Percentiles rank a stretch among this genome's conserved stretches.
Conservation (phyloP, 2,888 invertebrate genomes). For the Leptopilina myrica region DNA sequence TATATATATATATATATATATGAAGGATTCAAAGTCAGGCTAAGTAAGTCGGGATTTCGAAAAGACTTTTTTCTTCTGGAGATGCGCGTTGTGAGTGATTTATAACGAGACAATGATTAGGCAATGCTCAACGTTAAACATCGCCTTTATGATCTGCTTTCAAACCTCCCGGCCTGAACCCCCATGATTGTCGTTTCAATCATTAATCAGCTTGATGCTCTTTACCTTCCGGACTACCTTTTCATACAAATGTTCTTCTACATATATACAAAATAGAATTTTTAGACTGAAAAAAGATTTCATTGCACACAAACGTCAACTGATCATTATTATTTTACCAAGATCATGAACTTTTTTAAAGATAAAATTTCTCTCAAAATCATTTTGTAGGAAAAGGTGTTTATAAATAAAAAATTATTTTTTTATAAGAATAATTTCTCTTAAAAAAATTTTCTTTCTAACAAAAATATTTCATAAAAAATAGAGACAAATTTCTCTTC, state of each 20-base stretch:
- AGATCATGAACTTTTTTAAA: too few species aligned
- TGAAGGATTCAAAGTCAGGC: slow-evolving; percentile 22
- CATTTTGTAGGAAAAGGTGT: too few species aligned
- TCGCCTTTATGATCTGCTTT: slow-evolving; percentile 70
- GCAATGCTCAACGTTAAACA: slow-evolving; percentile 73
- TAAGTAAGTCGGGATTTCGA: slow-evolving; percentile 50
- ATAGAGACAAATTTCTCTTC: too few species aligned
- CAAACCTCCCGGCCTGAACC: slow-evolving; percentile 52
- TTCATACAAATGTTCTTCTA: slow-evolving; percentile 39
- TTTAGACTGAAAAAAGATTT: not conserved
- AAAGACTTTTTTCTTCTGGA: slow-evolving; percentile 50
- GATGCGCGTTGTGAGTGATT: slow-evolving; percentile 69
- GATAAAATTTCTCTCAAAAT: too few species aligned
- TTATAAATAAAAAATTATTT: too few species aligned
- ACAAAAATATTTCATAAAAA: too few species aligned
- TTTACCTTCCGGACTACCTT: slow-evolving; percentile 55
- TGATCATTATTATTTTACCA: not conserved
- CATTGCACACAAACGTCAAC: not conserved
- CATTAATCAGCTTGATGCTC: slow-evolving; percentile 56
- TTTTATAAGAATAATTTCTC: too few species aligned
- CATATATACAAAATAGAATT: not conserved
- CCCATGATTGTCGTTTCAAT: slow-evolving; percentile 54
- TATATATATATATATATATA: too few species aligned
- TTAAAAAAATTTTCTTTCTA: too few species aligned
- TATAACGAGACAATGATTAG: slow-evolving; percentile 74